phyloP scores from a whole-genome alignment of 2,113 vertebrate genomes.

The Psittacus erithacus region DNA sequence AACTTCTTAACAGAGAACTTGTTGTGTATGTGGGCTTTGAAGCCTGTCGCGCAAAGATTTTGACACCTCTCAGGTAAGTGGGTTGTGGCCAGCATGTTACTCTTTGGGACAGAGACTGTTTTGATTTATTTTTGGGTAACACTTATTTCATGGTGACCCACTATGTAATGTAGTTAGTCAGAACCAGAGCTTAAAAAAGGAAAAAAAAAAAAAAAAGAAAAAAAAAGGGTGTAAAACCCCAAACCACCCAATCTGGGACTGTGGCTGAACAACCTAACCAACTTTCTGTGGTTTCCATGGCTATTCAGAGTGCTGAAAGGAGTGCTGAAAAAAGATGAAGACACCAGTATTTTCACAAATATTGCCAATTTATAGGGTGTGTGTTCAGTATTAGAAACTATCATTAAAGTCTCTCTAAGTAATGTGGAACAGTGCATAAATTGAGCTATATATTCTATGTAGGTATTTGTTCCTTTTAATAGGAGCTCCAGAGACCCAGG shows the following conservation, averaged over 20 bases:
- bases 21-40: neutral
- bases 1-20: neutral
- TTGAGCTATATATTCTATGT: neutral
- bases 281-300: neutral
- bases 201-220: too few relatives aligned
- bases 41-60: neutral
- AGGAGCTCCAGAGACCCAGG: neutral
- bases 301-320: neutral
- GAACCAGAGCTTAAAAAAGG: neutral
- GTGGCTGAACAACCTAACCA: neutral
- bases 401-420: neutral
- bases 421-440: neutral
- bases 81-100: neutral
- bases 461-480: constrained; percentile 11
- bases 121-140: neutral
- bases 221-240: neutral
- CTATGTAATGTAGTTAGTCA: neutral
- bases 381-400: neutral
- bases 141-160: neutral
- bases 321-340: neutral
- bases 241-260: neutral
- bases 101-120: neutral
- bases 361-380: neutral
- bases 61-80: neutral
- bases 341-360: neutral